These are phyloP conservation scores for Eupithecia subumbrata DNA, from an alignment of 2,888 invertebrate species.

Conservation along the genomic window DNA sequence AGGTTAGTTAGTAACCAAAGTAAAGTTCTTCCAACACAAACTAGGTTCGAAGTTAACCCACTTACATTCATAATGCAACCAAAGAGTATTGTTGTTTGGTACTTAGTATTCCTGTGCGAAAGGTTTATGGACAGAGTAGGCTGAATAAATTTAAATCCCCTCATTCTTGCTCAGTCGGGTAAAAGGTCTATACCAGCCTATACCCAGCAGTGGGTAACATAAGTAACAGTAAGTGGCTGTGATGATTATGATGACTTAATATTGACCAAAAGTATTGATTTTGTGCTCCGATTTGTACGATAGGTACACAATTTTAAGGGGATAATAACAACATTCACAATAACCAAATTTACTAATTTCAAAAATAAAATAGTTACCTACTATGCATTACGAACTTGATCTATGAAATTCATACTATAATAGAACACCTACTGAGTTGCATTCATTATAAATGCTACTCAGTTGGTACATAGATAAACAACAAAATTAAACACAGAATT, in stretches of 20 bases:
- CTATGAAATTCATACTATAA: neutral
- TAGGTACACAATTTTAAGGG: neutral
- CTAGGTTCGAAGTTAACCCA: too few relatives aligned
- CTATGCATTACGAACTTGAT: neutral
- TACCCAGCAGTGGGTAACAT: neutral
- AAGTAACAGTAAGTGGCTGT: neutral
- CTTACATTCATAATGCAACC: too few relatives aligned
- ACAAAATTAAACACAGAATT: neutral
- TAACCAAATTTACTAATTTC: neutral
- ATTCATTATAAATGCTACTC: neutral
- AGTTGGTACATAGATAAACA: neutral
- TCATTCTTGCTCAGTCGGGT: neutral
- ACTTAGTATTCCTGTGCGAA: too few relatives aligned
- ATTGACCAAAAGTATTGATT: neutral
- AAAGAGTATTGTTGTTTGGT: too few relatives aligned
- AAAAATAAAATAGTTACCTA: neutral
- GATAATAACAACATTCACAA: neutral
- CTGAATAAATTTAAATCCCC: neutral
- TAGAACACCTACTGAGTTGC: too few relatives aligned
- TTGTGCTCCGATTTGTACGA: neutral
- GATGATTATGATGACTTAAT: neutral
- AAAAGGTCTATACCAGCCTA: neutral
- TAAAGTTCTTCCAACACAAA: too few relatives aligned
- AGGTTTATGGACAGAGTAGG: too few relatives aligned
- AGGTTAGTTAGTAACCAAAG: too few relatives aligned